phyloP scores from a whole-genome alignment of 2,888 invertebrate species.

The Anticlea derivata region DNA sequence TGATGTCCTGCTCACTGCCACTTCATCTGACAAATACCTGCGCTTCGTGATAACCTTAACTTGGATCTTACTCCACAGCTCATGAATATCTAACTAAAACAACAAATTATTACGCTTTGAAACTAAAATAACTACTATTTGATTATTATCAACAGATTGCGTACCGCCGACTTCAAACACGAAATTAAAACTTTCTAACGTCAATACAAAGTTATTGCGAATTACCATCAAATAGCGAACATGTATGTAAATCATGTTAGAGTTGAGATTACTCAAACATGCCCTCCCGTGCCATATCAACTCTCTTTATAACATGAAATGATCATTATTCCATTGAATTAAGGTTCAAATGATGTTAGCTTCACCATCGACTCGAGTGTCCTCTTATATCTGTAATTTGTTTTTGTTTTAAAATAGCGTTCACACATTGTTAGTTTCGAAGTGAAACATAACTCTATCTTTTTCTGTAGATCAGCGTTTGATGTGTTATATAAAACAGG shows the following conservation, averaged over 20 bases:
- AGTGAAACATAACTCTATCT: not conserved
- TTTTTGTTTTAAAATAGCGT: no score
- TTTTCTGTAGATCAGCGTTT: conserved; percentile 13
- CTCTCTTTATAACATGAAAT: not conserved
- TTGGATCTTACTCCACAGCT: not conserved
- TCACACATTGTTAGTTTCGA: no score
- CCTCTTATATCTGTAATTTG: no score
- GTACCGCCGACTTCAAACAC: conserved; percentile 16
- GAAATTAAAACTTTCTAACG: conserved; percentile 22
- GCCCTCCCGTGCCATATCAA: no score
- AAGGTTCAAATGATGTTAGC: not conserved
- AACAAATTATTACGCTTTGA: conserved; percentile 11
- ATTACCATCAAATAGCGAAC: conserved; percentile 22
- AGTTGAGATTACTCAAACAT: conserved; percentile 36
- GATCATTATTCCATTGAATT: not conserved
- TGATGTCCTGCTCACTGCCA: no score
- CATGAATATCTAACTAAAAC: conserved; percentile 8
- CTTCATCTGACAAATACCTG: no score
- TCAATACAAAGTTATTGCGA: conserved; percentile 20
- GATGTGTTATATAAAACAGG: conserved; percentile 28
- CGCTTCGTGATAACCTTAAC: no score
- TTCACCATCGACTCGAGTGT: no score
- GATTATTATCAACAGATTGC: conserved; percentile 6
- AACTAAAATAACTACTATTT: conserved; percentile 10
- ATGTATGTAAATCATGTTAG: conserved; percentile 41